Conservation (phyloP, 2,797 vertebrate genomes). For the Australoheros facetus region DNA sequence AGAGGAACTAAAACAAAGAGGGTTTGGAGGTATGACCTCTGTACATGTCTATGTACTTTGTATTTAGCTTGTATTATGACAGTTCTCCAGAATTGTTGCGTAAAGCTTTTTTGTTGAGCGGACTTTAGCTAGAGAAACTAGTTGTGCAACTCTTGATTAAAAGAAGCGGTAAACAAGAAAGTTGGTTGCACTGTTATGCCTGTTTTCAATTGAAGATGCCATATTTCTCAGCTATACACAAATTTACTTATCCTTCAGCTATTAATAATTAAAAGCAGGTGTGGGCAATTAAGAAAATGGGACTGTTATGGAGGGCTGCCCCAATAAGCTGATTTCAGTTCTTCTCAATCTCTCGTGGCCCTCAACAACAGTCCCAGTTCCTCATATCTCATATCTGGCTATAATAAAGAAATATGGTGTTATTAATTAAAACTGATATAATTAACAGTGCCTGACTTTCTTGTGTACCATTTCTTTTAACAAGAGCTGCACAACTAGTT, state of each 20-base stretch:
- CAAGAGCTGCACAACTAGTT: too few species aligned
- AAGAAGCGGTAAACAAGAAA: neutral
- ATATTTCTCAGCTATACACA: neutral
- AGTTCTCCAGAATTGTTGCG: neutral
- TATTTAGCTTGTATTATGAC: neutral
- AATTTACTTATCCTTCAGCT: neutral
- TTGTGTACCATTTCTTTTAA: too few species aligned
- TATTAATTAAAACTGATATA: too few species aligned
- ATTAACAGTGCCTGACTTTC: too few species aligned
- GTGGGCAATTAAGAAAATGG: too few species aligned
- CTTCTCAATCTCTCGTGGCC: too few species aligned
- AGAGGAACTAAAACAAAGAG: slow-evolving; percentile 90
- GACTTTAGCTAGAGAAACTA: neutral
- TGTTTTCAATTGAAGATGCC: neutral
- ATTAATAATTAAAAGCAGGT: neutral
- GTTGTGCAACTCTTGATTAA: neutral
- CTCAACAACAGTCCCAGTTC: too few species aligned
- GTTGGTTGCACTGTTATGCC: neutral
- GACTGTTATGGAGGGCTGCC: too few species aligned
- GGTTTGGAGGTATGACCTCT: slow-evolving; percentile 90
- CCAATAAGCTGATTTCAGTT: too few species aligned
- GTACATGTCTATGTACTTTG: neutral
- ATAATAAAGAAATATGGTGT: too few species aligned
- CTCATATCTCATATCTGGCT: too few species aligned
- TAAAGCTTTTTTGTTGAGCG: neutral